phyloP scores from a whole-genome alignment of 2,888 invertebrate genomes.

The Dynastes hyllus region DNA sequence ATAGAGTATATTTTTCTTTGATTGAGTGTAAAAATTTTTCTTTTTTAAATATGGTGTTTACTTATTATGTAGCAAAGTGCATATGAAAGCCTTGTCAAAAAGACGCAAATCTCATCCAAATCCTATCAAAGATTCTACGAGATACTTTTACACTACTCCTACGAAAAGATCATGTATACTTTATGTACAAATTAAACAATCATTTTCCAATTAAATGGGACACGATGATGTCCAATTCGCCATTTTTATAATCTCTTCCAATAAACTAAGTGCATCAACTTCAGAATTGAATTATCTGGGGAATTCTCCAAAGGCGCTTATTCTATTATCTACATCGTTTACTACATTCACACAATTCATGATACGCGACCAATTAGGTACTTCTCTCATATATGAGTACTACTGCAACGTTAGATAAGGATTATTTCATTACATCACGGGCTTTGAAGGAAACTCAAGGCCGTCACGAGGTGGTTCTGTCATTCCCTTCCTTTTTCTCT shows the following conservation, averaged over 20 bases:
- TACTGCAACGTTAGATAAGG: constrained; percentile 38
- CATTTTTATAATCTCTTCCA: constrained; percentile 6
- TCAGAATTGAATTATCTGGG: constrained; percentile 17
- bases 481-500: constrained; percentile 36
- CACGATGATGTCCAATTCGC: neutral
- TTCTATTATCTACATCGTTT: constrained; percentile 1
- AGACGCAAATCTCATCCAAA: too few relatives aligned
- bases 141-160: too few relatives aligned
- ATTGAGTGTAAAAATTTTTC: too few relatives aligned
- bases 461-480: constrained; percentile 35
- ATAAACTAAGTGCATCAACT: constrained; percentile 30
- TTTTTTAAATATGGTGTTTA: too few relatives aligned
- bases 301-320: constrained; percentile 14
- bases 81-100: too few relatives aligned
- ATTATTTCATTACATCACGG: constrained; percentile 42
- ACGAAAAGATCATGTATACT: too few relatives aligned
- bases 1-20: too few relatives aligned
- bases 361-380: constrained; percentile 17
- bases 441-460: constrained; percentile 44
- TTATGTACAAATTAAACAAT: neutral
- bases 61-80: too few relatives aligned
- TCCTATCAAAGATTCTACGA: too few relatives aligned
- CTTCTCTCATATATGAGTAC: constrained; percentile 26
- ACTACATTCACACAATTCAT: constrained; percentile 6
- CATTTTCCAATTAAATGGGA: constrained; percentile 17